Percentiles rank a stretch among this genome's conserved stretches.
Conservation (phyloP, 2,888 invertebrate species). For the Amiota communis region DNA sequence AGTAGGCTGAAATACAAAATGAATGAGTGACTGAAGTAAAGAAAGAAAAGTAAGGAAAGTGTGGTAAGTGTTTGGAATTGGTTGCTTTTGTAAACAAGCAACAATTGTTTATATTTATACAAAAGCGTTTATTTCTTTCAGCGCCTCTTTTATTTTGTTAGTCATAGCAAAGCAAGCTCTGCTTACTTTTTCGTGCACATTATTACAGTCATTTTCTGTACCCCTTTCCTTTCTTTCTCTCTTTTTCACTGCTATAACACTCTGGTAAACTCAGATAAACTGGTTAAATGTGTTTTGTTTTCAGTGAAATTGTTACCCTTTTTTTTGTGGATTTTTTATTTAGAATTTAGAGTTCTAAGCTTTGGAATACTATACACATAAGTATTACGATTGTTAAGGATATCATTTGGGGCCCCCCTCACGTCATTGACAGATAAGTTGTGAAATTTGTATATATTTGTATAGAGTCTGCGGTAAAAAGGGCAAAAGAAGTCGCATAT, state of each 20-base stretch:
- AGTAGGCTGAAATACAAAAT: too few species aligned
- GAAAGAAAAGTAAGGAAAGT: too few species aligned
- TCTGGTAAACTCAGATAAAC: too few species aligned
- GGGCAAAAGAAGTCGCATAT: background rate
- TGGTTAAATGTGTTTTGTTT: background rate
- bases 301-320: background rate
- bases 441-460: background rate
- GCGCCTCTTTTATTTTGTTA: slow-evolving; percentile 5
- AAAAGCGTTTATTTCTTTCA: slow-evolving; percentile 21
- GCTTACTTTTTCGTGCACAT: background rate
- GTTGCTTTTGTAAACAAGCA: slow-evolving; percentile 20
- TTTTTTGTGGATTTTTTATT: background rate
- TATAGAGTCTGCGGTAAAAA: background rate
- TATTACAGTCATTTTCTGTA: too few species aligned
- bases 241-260: background rate
- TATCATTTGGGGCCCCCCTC: background rate
- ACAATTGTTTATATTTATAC: slow-evolving; percentile 34
- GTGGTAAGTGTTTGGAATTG: background rate
- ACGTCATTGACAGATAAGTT: slow-evolving; percentile 26
- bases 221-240: background rate
- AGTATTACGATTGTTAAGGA: background rate
- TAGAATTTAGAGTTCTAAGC: background rate
- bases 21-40: too few species aligned
- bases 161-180: background rate
- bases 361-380: background rate